A percentile compares a stretch with the other conserved stretches of the same genome.
Conservation (phyloP, 1,140 invertebrate genomes). For the Trichogramma pretiosum region DNA sequence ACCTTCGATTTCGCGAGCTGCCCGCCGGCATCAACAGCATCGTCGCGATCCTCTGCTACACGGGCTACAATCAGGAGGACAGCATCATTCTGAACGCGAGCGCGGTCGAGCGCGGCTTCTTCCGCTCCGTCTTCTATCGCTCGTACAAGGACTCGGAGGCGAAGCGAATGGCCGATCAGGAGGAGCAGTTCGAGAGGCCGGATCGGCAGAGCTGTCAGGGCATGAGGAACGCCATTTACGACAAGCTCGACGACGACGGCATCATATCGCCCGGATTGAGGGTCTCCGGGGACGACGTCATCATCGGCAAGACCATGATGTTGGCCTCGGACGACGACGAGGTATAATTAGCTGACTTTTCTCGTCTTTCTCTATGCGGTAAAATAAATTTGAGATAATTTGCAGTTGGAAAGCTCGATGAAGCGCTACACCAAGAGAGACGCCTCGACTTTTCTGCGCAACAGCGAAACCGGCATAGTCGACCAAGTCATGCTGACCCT, state of each 20-base stretch:
- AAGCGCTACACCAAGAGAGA: constrained; percentile 87
- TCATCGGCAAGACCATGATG: constrained; percentile 85
- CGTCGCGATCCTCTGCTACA: constrained; percentile 98
- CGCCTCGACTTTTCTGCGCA: constrained; percentile 74
- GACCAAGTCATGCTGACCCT: constrained; percentile 31
- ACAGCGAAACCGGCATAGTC: constrained; percentile 29
- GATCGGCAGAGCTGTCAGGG: constrained; percentile 84
- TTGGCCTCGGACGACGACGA: constrained; percentile 25
- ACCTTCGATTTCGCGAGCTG: constrained; percentile 90
- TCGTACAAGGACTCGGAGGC: constrained; percentile 96
- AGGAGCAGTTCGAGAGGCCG: constrained; percentile 97
- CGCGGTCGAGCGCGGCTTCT: constrained; percentile 95
- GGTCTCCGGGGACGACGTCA: constrained; percentile 97
- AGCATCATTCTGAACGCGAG: constrained; percentile 96
- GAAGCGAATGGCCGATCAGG: constrained; percentile 85
- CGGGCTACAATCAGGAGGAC: constrained; percentile 98
- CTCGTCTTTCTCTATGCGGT: not conserved
- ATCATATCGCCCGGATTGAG: constrained; percentile 95
- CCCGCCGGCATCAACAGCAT: constrained; percentile 95
- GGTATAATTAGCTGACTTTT: constrained; percentile 6
- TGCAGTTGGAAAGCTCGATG: constrained; percentile 79
- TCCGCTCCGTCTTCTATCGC: constrained; percentile 94
- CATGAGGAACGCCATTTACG: constrained; percentile 95
- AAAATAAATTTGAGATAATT: not conserved
- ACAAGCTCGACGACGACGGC: constrained; percentile 96